Evolutionary conservation across 2,888 invertebrate species (phyloP).

Genomic region (Trachelus tabidus): DNA sequence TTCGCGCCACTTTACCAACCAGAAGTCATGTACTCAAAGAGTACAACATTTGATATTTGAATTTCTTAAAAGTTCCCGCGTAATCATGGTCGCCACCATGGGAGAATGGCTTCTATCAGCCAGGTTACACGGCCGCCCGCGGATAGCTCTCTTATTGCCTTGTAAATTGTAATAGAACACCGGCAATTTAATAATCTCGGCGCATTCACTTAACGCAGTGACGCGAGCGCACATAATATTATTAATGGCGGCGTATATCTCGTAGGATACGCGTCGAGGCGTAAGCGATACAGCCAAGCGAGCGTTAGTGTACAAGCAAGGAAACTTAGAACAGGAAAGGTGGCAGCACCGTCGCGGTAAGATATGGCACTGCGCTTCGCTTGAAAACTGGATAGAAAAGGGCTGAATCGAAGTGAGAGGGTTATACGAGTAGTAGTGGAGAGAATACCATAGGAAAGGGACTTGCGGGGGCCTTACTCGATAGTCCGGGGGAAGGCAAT

Average conservation of each 20-base stretch:
- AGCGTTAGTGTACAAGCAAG: background rate
- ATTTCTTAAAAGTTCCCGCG: background rate
- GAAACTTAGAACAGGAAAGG: background rate
- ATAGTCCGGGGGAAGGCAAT: constrained; percentile 28
- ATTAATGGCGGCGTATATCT: constrained; percentile 55
- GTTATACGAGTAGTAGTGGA: background rate
- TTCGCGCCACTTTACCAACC: background rate
- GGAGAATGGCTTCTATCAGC: background rate
- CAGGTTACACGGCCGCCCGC: constrained; percentile 2
- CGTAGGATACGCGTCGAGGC: constrained; percentile 27
- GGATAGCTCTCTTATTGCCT: constrained; percentile 53
- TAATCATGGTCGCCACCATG: background rate
- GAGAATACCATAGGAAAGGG: background rate
- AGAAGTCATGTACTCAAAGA: background rate
- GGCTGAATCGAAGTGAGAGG: background rate
- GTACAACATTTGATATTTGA: background rate
- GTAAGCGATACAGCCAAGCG: background rate
- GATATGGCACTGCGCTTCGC: background rate
- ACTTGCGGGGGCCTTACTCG: background rate
- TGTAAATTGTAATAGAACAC: constrained; percentile 53
- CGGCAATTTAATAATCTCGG: constrained; percentile 54
- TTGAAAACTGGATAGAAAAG: background rate
- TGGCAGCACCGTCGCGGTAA: background rate
- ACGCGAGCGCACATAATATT: constrained; percentile 52
- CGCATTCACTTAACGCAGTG: constrained; percentile 50